Conservation (phyloP, 1,140 invertebrate genomes). For the Trigoniulus corallinus region DNA sequence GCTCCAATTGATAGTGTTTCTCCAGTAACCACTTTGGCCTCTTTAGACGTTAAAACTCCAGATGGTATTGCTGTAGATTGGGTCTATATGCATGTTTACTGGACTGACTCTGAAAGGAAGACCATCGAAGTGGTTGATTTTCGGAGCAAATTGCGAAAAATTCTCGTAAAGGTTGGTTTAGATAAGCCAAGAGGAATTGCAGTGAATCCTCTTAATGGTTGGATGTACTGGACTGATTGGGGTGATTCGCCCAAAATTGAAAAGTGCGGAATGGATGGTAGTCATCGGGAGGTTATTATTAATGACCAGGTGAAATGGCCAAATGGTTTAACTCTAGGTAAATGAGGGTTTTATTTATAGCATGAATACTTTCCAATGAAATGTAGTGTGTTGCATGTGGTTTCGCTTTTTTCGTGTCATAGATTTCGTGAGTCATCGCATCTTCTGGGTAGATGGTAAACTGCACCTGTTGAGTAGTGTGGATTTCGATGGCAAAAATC, state of each 20-base stretch:
- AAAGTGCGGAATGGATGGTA: constrained; percentile 67
- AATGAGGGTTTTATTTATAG: no score
- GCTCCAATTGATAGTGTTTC: constrained; percentile 80
- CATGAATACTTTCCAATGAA: no score
- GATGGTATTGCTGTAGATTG: constrained; percentile 92
- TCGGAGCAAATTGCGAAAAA: constrained; percentile 73
- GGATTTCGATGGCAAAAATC: constrained; percentile 64
- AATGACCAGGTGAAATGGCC: constrained; percentile 74
- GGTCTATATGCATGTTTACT: constrained; percentile 92
- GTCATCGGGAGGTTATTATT: constrained; percentile 55
- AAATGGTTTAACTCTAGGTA: constrained; percentile 76
- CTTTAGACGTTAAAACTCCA: constrained; percentile 63
- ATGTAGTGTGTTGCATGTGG: no score
- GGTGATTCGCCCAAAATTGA: constrained; percentile 80
- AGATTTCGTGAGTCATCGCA: constrained; percentile 21
- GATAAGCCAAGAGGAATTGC: constrained; percentile 91
- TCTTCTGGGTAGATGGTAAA: constrained; percentile 37
- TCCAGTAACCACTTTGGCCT: constrained; percentile 60
- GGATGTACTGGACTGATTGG: constrained; percentile 89
- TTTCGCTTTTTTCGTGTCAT: no score
- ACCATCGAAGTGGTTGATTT: constrained; percentile 77
- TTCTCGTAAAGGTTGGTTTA: constrained; percentile 59
- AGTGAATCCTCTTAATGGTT: constrained; percentile 84
- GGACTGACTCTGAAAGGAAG: constrained; percentile 83
- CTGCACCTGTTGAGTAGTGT: constrained; percentile 35